Conservation (phyloP, 2,797 vertebrate species). For the Pseudotriccus pelzelni region DNA sequence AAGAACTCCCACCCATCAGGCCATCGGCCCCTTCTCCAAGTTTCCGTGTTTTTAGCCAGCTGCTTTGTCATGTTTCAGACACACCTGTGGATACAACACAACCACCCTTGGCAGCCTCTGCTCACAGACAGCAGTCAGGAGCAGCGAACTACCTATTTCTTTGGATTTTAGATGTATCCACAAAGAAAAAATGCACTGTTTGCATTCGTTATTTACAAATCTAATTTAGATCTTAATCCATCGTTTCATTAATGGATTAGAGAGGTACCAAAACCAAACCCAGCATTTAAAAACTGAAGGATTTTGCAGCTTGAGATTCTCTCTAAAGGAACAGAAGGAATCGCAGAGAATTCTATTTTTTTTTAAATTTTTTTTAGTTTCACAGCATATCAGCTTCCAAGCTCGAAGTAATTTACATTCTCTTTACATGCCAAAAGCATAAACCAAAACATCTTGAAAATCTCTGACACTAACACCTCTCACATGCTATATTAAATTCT, state of each 20-base stretch:
- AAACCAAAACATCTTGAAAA: conserved; percentile 79
- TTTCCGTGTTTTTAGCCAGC: neutral
- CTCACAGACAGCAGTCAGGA: neutral
- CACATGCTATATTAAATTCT: conserved; percentile 73
- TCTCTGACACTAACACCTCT: conserved; percentile 73
- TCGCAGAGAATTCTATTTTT: rapidly evolving
- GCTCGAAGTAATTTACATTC: conserved; percentile 75
- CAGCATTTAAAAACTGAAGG: conserved; percentile 54
- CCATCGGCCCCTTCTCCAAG: neutral
- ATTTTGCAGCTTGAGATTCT: conserved; percentile 59
- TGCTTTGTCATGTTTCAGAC: neutral
- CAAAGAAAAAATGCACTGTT: neutral
- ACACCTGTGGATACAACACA: neutral
- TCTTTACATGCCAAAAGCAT: conserved; percentile 71
- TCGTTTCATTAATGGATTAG: conserved; percentile 48
- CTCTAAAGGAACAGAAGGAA: conserved; percentile 34
- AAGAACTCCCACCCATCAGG: neutral
- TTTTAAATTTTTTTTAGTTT: conserved; percentile 5
- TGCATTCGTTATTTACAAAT: neutral
- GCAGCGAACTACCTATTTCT: neutral
- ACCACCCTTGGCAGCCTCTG: neutral
- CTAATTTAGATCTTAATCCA: conserved; percentile 30
- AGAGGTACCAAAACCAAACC: conserved; percentile 1
- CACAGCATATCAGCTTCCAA: conserved; percentile 74
- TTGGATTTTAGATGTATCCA: neutral